Base-by-base conservation (phyloP, 2,888 invertebrate genomes). In the Hartigia nigra region DNA sequence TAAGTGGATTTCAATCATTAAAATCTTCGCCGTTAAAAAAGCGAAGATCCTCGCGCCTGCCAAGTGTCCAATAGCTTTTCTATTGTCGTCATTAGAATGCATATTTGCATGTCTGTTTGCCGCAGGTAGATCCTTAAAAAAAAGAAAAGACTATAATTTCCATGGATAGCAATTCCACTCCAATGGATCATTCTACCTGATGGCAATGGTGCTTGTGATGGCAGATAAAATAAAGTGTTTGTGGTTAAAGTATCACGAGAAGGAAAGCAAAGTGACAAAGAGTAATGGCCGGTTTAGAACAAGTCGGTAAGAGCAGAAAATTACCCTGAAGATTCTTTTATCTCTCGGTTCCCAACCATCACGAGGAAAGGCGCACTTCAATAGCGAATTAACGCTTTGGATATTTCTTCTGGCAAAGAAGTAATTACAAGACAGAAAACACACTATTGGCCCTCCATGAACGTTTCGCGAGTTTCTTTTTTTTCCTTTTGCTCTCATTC, bases 181-280 rank as follows among this genome's bases (percentile, higher is more conserved):
- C 23, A 23, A 55, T 9, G 55, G 55, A 55, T 55, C 55, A 55
- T 23, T 55, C 55, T 23, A 9, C 5, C 55, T 23, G 9, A 55
- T 55, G 9, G 55, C 23, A 55, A 55, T 9, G 9, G 55, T 55
- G 55, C 9, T 55, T 23, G 23, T 9, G 9, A 55, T 55, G 5
- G 55, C 23, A 23, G 23, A 23, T 55, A 55, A 23, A 23, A 23
- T 55, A 55, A 23, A 23, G 55, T 23, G 55, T 23, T 77, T 77
- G 34, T 69, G 55, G 37, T 5, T 55, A 55, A 72, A 69, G 74
- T 39, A 69, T 39, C 69, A 72, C 72, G 55, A 69, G 34, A 76
- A 35, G 75, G 77, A 75, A 79, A 77, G 74, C 77, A 74, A 70
- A 80, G 80, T 80, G 83, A 83, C 82, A 83, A 83, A 82, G 79